phyloP scores from a whole-genome alignment of 2,888 invertebrate genomes.

The Andrena minutula region DNA sequence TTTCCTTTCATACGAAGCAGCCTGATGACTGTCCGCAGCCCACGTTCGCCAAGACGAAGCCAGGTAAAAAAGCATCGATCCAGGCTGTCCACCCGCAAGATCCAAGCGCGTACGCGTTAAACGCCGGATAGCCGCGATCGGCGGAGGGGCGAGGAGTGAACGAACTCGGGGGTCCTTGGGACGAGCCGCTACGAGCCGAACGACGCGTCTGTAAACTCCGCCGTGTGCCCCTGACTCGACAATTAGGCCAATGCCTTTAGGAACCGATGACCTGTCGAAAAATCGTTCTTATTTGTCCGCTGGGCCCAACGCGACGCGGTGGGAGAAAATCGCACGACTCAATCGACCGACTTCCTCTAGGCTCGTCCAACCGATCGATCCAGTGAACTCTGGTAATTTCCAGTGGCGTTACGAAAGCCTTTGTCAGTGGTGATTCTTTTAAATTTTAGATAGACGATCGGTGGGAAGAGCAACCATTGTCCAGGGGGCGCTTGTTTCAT shows the following conservation, averaged over 20 bases:
- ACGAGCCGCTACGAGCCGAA: constrained; percentile 46
- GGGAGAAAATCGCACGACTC: no score
- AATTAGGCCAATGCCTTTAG: constrained; percentile 74
- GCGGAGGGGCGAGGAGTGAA: constrained; percentile 49
- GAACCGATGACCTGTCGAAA: constrained; percentile 58
- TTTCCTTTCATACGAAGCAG: not conserved
- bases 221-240: constrained; percentile 67
- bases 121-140: not conserved
- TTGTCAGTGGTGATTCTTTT: no score
- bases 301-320: not conserved
- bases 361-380: not conserved
- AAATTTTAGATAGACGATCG: no score
- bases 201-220: constrained; percentile 42
- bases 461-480: no score
- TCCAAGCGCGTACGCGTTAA: not conserved
- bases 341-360: not conserved
- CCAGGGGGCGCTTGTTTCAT: no score
- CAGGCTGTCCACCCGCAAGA: not conserved
- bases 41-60: no score
- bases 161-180: constrained; percentile 66
- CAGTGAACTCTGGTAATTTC: no score
- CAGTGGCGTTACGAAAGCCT: no score
- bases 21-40: not conserved
- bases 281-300: constrained; percentile 43
- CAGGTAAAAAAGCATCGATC: not conserved